Conservation (phyloP, 1,140 invertebrate species). For the Diorhabda sublineata region DNA sequence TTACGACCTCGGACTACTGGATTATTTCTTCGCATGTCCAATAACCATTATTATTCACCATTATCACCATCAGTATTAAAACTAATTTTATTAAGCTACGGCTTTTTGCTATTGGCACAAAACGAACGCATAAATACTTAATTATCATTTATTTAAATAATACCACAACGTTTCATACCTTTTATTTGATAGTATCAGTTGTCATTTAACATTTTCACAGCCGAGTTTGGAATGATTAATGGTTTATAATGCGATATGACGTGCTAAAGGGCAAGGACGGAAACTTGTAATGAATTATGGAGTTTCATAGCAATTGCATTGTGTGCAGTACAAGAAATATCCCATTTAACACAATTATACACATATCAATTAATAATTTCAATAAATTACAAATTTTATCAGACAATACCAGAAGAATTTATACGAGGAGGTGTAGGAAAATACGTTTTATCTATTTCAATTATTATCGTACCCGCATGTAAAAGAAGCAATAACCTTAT, state of each 20-base stretch:
- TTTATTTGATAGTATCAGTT: slow-evolving; percentile 19
- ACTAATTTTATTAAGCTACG: slow-evolving; percentile 31
- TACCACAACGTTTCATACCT: slow-evolving; percentile 20
- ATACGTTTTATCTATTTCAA: too few species aligned
- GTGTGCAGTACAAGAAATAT: too few species aligned
- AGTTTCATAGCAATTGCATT: not conserved
- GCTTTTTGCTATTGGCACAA: slow-evolving; percentile 27
- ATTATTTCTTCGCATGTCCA: slow-evolving; percentile 22
- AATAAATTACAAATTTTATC: too few species aligned
- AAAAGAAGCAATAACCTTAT: too few species aligned
- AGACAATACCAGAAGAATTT: too few species aligned
- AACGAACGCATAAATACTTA: slow-evolving; percentile 28
- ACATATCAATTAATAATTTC: too few species aligned
- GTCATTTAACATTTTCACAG: slow-evolving; percentile 26
- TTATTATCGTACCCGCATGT: too few species aligned
- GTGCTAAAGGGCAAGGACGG: not conserved
- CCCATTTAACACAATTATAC: too few species aligned
- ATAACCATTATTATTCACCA: slow-evolving; percentile 26
- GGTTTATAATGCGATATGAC: not conserved
- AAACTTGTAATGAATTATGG: not conserved
- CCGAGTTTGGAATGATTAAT: slow-evolving; percentile 4
- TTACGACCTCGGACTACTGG: not conserved
- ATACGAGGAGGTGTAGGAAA: too few species aligned
- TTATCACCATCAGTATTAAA: slow-evolving; percentile 26
- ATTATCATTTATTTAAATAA: slow-evolving; percentile 28